A percentile compares a stretch with the other conserved stretches of the same genome.
phyloP scores from a whole-genome alignment of 2,888 invertebrate species.

The Muschampia plurimacula region DNA sequence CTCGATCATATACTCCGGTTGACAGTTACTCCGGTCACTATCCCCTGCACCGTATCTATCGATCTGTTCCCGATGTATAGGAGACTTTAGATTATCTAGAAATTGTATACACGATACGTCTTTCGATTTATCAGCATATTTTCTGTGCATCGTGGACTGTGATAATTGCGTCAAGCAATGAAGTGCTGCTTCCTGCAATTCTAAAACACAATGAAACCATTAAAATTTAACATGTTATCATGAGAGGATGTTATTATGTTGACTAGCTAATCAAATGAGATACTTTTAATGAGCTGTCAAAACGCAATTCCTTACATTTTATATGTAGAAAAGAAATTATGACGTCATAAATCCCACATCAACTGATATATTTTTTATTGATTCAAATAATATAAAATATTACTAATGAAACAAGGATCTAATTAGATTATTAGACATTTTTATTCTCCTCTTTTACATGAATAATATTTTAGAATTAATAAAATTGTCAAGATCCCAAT shows the following conservation, averaged over 20 bases:
- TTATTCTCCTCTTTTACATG: too few relatives aligned
- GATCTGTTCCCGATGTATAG: conserved; percentile 48
- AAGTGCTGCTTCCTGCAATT: conserved; percentile 66
- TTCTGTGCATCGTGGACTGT: conserved; percentile 59
- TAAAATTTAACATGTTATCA: background rate
- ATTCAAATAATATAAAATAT: too few relatives aligned
- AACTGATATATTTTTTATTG: too few relatives aligned
- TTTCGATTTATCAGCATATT: conserved; percentile 57
- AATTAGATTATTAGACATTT: too few relatives aligned
- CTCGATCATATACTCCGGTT: conserved; percentile 71
- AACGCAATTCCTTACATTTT: too few relatives aligned
- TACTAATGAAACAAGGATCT: too few relatives aligned
- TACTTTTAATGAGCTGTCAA: too few relatives aligned
- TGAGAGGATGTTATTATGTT: background rate
- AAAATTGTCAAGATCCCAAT: too few relatives aligned
- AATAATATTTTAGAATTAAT: too few relatives aligned
- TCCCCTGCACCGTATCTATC: conserved; percentile 55
- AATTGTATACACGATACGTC: conserved; percentile 58
- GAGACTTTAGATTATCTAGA: conserved; percentile 62
- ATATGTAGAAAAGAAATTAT: too few relatives aligned
- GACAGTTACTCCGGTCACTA: conserved; percentile 58
- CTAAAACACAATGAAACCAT: conserved; percentile 50
- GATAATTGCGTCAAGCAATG: conserved; percentile 66
- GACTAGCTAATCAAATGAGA: background rate
- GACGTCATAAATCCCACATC: too few relatives aligned